Evolutionary conservation across 64 coral and sea anemone genomes (phyloP), one percentile per base, ranked within the genome.

Genomic region (Montipora cactus): DNA sequence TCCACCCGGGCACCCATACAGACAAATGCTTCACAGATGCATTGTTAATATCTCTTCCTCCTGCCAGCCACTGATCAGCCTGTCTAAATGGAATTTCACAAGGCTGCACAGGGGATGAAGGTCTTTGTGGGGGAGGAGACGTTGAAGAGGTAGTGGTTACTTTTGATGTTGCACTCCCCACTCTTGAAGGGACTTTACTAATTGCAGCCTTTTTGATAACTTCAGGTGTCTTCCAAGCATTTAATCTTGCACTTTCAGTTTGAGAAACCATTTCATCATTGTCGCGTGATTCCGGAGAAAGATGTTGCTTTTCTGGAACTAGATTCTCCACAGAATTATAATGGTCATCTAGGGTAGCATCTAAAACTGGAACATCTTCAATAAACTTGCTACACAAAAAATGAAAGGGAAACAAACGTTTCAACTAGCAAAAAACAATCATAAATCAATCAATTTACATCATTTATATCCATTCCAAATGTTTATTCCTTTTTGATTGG

Each of bases 211-310:
- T 92, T 75, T 87, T 97, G 49, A 97, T 97, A 4, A 80, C 89
- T 64, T 95, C 96, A 25, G 93, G 73, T 13, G 93, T 94, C 47
- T 59, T 95, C 96, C 96, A 97, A 4, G 89, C 93, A 12, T 97
- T 80, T 44, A 97, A 69, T 78, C 96, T 90, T 3, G 92, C 96
- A 64, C 92, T 94, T 81, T 97, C 96, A 55, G 96, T 97, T 19
- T 64, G 28, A 2, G 96, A 94, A 18, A 97, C 84, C 93, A 97
- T 72, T 75, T 83, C 93, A 57, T 97, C 89, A 5, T 55, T 28
- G 64, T 19, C 61, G 7, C 45, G 14, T 15, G 23, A 76, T 84
- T 75, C 79, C 23, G 15, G 25, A 44, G 64, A 48, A 86, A 72
- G 20, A 18, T 14, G 67, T 22, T 15, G 18, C 21, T 18, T 22